Conservation (phyloP, 2,888 invertebrate genomes). For the Patella ulyssiponensis region DNA sequence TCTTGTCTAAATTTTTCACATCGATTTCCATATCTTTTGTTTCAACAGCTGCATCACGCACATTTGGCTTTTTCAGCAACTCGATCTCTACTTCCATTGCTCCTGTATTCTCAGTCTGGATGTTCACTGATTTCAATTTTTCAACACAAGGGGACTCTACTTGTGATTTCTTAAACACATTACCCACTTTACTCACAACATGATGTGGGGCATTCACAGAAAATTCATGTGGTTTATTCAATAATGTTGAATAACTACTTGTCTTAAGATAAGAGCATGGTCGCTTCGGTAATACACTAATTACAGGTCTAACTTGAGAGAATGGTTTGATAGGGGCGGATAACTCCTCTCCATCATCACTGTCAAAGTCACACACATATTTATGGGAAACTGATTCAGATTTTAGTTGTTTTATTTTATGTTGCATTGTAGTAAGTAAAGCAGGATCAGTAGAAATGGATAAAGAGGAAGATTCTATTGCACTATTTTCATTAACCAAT, state of each 20-base stretch:
- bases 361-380: constrained; percentile 8
- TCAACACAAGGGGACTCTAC: neutral
- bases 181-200: neutral
- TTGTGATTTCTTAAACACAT: neutral
- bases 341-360: constrained; percentile 1
- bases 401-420: neutral
- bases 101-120: neutral
- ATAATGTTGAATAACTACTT: neutral
- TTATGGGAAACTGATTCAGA: neutral
- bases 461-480: neutral
- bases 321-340: neutral
- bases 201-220: neutral
- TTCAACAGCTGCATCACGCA: neutral
- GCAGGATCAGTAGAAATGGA: neutral
- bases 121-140: neutral
- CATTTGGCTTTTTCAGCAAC: neutral
- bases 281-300: neutral
- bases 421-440: constrained; percentile 5
- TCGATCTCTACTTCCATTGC: neutral
- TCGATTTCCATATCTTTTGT: neutral
- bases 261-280: neutral
- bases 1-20: neutral
- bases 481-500: neutral
- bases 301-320: neutral
- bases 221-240: constrained; percentile 1